Base-by-base conservation (phyloP, 2,888 invertebrate genomes). In the Choristoneura rosaceana region DNA sequence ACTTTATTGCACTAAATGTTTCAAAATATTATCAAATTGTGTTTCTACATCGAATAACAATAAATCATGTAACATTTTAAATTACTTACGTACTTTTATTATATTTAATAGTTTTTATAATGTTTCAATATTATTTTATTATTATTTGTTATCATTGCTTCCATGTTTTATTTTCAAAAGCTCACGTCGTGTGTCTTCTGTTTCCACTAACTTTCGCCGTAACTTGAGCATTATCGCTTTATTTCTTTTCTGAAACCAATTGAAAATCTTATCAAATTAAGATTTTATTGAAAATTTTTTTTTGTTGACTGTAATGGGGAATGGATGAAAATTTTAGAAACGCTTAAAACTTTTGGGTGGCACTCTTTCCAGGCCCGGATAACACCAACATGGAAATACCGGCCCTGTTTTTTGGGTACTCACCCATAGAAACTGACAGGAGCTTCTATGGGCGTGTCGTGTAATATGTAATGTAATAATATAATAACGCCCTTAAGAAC, bases 221-320 rank as follows among this genome's bases (percentile, higher is more conserved):
- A 94, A 77, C 75, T 90, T 87, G 68, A 93, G 79, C 90, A 92
- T 90, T 70, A 93, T 90, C 3, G 93, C 93, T 71, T 88, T 86
- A 76, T 94, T 94, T 78, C 93, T 85, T 87, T 93, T 94, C 94
- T 94, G 86, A 60, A 86, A 86, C 70, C 34, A 59, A 52, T 10
- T 33, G 1, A 33, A n/a, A 12, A 14, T 47, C 10, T 12, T 47
- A 4, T 25, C 25, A 25, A 25, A 25, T 1, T 25, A 25, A 25
- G 25, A 1, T 1, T 0, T 25, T 25, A 25, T 25, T 25, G 2
- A 25, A 25, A 25, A 25, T 25, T 1, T 25, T 25, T 25, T 25
- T 25, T 25, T 25, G 25, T 2, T 25, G 25, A 25, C 25, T 25
- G 25, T 25, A n/a, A n/a, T n/a, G n/a, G n/a, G n/a, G n/a, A n/a